Evolutionary conservation across 2,888 invertebrate species (phyloP), one percentile per base, ranked within the genome.

Genomic region (Danaus chrysippus): DNA sequence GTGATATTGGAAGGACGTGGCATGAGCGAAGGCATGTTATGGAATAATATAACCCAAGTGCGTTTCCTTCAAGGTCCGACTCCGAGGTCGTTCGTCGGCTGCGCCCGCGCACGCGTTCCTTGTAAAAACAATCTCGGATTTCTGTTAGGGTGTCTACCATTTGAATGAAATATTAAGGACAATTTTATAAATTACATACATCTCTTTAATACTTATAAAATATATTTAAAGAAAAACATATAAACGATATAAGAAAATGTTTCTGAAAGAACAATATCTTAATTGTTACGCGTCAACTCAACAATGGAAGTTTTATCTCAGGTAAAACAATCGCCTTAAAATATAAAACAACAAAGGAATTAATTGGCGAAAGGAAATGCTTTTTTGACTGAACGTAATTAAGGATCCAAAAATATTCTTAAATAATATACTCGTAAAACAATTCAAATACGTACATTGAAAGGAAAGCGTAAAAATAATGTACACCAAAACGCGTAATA

Each of bases 101-200:
- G 49, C 67, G 77, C 74, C 69, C 71, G 82, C 82, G 84, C 83
- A 83, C 83, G 85, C 85, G 85, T 79, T 72, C 75, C 73, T 76
- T 78, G 79, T 70, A 73, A 85, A 85, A 87, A 87, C 84, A 86
- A 80, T 86, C 81, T 87, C 87, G 72, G 77, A 81, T 87, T 87
- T 84, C 86, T 72, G 56, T 44, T 61, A 62, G 59, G 66, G 64
- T 66, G 46, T 12, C 54, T 57, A 41, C 42, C 34, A 66, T 42
- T 43, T 42, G 9, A 11, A 19, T 9, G 42, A 19, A 12, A 34
- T 10, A 53, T 53, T 13, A 5, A 43, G 44, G 59, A 62, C 17
- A 3, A 10, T 17, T 49, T 10, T 8, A 0, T 17, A 49, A 11
- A 17, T 49, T 8, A 17, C 8, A 34, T 34, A 34, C 8, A 6